These are phyloP conservation scores for Triops longicaudatus DNA, from an alignment of 1,140 invertebrate genomes.

Conservation along the genomic window DNA sequence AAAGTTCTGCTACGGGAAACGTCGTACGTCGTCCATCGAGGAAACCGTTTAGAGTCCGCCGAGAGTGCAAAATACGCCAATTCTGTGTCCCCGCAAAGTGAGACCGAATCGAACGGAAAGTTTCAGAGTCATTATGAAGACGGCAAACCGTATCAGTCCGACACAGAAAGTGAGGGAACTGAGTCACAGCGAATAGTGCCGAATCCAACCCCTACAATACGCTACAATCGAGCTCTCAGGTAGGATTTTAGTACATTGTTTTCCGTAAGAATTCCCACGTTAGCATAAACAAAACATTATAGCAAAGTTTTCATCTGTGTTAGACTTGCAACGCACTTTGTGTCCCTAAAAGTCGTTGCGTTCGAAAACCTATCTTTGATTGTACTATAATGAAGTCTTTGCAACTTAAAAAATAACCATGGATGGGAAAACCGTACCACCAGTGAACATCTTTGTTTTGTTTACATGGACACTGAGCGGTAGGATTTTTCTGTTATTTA, in stretches of 20 bases:
- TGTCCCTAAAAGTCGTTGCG: no score
- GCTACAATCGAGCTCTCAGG: conserved; percentile 44
- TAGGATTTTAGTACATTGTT: conserved; percentile 30
- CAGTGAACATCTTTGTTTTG: no score
- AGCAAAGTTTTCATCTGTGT: not conserved
- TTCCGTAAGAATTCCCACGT: no score
- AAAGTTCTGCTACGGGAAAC: conserved; percentile 20
- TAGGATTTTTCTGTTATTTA: no score
- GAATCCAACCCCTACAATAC: conserved; percentile 33
- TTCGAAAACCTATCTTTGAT: no score
- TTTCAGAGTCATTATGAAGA: conserved; percentile 30
- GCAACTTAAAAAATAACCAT: no score
- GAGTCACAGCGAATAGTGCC: not conserved
- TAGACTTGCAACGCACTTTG: no score
- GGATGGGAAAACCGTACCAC: no score
- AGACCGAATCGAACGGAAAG: conserved; percentile 29
- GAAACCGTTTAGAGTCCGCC: not conserved
- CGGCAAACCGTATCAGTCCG: conserved; percentile 29
- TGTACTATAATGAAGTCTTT: no score
- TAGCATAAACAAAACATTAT: no score
- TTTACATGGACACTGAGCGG: no score
- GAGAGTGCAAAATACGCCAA: conserved; percentile 29
- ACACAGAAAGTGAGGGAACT: conserved; percentile 21
- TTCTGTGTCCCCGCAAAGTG: not conserved
- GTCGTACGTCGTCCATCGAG: conserved; percentile 18